Evolutionary conservation across 2,113 vertebrate genomes (phyloP).

Genomic region (Poicephalus gulielmi): DNA sequence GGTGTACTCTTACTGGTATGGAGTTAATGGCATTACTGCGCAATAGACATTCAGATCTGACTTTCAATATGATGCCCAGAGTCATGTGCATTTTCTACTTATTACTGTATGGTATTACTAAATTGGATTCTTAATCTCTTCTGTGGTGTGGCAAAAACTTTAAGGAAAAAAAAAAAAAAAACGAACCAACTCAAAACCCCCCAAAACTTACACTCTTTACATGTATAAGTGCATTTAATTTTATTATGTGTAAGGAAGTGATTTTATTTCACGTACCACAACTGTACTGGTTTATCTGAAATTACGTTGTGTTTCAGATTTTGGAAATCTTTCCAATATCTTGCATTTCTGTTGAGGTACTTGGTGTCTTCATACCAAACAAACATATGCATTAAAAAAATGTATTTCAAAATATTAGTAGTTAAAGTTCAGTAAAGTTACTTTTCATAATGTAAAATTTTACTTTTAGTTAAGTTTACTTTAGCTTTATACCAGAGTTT

Average conservation of each 20-base stretch:
- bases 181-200: neutral
- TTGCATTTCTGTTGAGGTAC: neutral
- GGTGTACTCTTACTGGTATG: constrained; percentile 49
- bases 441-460: neutral
- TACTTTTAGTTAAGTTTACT: neutral
- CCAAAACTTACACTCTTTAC: neutral
- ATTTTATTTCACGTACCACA: neutral
- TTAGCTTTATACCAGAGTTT: neutral
- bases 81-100: constrained; percentile 26
- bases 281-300: neutral
- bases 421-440: neutral
- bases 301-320: neutral
- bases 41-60: constrained; percentile 9
- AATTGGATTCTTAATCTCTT: neutral
- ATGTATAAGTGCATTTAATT: neutral
- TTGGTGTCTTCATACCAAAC: neutral
- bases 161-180: neutral
- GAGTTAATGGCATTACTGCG: constrained; percentile 48
- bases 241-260: neutral
- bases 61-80: constrained; percentile 36
- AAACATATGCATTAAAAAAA: neutral
- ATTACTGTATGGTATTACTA: neutral
- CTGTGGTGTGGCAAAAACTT: neutral
- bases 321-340: neutral
- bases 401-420: neutral